Base-by-base conservation (phyloP, 2,113 vertebrate genomes). In the Marcusenius ussheri region DNA sequence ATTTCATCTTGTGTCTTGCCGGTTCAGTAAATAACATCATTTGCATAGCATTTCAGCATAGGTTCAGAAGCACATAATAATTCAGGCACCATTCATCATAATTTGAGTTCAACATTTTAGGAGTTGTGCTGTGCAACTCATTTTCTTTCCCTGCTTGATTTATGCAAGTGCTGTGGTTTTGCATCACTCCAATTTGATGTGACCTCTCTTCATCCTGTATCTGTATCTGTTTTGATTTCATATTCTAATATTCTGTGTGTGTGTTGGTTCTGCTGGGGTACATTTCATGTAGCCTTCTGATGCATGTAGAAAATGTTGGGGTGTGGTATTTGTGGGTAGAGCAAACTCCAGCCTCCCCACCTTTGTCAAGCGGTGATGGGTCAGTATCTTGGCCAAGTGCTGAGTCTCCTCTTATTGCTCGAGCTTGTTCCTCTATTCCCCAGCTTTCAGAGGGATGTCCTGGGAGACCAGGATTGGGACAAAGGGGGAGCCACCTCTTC, bases 281-380 rank as follows among this genome's bases (percentile, higher is more conserved):
- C 96, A 96, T 94, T 97, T 96, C 97, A 97, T 97, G 96, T 90
- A 19, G 94, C 95, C 95, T 92, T 95, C 24, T 77, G 93, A 93
- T 95, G 97, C 97, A 97, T 97, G 96, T 89, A 94, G 56, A 70
- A 90, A 93, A 27, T 17, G 31, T 84, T 45, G 83, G 39, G 42
- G 15, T 42, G 35, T 42, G 62, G 62, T 80, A 42, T 80, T 95
- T 31, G 49, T 49, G 49, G 49, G 49, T 31, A 53, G 9, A 47
- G 83, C 45, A 21, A 47, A n/a, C 83, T n/a, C 8, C 85, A 17
- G 27, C 87, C 17, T 62, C 87, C 87, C 87, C 35, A 9, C 87
- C 39, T 62, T 88, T 50, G 35, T 66, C 42, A 66, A 15, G 49
- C 95, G 96, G 96, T 97, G 97, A 96, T 93, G 96, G 96, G 45